phyloP scores from a whole-genome alignment of 2,797 vertebrate species.

The Sardinella longiceps region DNA sequence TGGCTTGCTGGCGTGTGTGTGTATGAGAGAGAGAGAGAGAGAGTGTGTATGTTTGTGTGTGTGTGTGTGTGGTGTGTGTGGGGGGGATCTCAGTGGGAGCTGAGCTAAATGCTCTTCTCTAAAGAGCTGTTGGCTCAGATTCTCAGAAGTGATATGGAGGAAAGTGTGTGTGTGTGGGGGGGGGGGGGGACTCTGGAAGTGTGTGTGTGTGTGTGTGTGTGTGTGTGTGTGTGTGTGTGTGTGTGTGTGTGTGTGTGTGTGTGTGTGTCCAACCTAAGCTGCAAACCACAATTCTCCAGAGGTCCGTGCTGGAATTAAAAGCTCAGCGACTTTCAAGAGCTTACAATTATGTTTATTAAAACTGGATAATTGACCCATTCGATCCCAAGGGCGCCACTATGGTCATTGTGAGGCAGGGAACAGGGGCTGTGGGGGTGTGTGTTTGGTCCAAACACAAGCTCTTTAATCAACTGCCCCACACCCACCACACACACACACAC shows the following conservation, averaged over 20 bases:
- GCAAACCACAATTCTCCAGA: slow-evolving; percentile 50
- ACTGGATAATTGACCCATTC: slow-evolving; percentile 60
- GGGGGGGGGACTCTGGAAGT: too few relatives aligned
- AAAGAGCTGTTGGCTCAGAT: background rate
- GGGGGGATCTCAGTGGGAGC: background rate
- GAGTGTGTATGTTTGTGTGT: too few relatives aligned
- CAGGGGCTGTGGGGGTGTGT: background rate
- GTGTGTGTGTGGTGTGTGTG: background rate
- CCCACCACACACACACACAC: background rate
- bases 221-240: background rate
- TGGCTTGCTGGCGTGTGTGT: background rate
- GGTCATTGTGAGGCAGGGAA: background rate
- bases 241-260: background rate
- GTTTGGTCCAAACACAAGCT: background rate
- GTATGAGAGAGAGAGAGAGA: too few relatives aligned
- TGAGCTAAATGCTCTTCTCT: background rate
- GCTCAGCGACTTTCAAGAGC: slow-evolving; percentile 59
- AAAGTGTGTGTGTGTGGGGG: background rate
- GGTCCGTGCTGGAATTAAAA: slow-evolving; percentile 58
- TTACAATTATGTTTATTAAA: slow-evolving; percentile 60
- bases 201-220: background rate
- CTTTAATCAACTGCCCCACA: background rate
- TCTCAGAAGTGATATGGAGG: background rate
- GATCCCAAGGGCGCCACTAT: slow-evolving; percentile 51
- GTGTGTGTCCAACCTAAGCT: slow-evolving; percentile 36